Base-by-base conservation (phyloP, 2,113 vertebrate species). In the Arvicanthis niloticus region DNA sequence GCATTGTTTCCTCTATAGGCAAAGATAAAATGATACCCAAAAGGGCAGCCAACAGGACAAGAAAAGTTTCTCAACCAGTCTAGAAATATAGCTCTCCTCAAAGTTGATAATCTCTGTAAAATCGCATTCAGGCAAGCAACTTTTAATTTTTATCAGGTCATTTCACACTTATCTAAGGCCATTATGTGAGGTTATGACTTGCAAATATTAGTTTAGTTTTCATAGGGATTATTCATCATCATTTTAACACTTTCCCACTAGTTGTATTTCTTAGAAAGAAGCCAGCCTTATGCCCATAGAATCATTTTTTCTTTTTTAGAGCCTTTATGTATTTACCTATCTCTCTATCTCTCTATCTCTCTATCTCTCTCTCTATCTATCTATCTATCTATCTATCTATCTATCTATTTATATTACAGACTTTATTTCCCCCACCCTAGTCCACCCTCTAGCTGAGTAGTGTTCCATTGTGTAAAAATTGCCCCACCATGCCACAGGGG, bases 71-170 rank as follows among this genome's bases (percentile, higher is more conserved):
- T 86, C 45, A 29, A 48, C 22, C 45, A 53, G 45, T 58, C 48
- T 22, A 24, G 67, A 73, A 87, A 56, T 22, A 62, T 0, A 1
- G 45, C 8, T 82, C 75, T 88, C 48, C n/a, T 34, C 53, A 88
- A 94, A 89, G 89, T 84, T 53, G 88, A 87, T 78, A 89, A 87
- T 53, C 48, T 68, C 67, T 40, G 19, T 68, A 82, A 94, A 88
- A 89, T 72, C 75, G 93, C 80, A 85, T 75, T 75, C 56, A 73
- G 84, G 56, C n/a, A 86, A 91, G 77, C 58, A 45, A 67, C 29
- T 93, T 91, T 89, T 56, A 65, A 82, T 78, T 95, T 91, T 94
- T 88, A 95, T 82, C 0, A 0, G 45, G 60, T 92, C 78, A 88
- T 82, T 93, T 90, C 68, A 34, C 88, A 88, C 48, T 78, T 70